phyloP scores from a whole-genome alignment of 2,888 invertebrate species.

The Aporophyla nigra region DNA sequence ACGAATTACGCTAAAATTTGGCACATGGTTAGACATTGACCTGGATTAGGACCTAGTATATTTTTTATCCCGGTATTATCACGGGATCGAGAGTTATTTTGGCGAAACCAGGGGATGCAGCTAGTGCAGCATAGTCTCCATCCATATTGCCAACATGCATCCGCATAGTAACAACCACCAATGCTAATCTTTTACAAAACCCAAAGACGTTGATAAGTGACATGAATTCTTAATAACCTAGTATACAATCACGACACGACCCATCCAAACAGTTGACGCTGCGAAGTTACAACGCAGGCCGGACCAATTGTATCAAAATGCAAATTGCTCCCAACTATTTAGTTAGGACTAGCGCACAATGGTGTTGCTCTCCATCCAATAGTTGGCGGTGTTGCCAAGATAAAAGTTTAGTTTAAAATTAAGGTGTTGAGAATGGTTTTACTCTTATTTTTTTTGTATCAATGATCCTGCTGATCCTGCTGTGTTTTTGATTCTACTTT shows the following conservation, averaged over 20 bases:
- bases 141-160: not conserved
- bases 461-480: not conserved
- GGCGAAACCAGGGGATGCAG: too few species aligned
- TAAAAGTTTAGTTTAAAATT: conserved; percentile 25
- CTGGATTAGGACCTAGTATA: too few species aligned
- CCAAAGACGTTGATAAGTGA: conserved; percentile 37
- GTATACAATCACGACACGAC: conserved; percentile 48
- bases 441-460: conserved; percentile 5
- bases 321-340: conserved; percentile 69
- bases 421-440: not conserved
- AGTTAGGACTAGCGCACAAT: conserved; percentile 57
- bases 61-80: too few species aligned
- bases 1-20: too few species aligned
- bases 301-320: conserved; percentile 70
- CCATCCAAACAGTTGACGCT: conserved; percentile 61
- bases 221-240: conserved; percentile 63
- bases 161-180: conserved; percentile 13
- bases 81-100: too few species aligned
- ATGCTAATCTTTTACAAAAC: conserved; percentile 14
- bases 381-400: conserved; percentile 27
- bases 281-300: conserved; percentile 60
- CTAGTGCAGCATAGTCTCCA: not conserved
- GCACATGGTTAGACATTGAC: too few species aligned
- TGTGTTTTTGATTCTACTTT: too few species aligned
- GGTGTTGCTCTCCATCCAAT: conserved; percentile 13